Conservation (phyloP, 2,797 vertebrate species). For the Coccyzus lansbergi region DNA sequence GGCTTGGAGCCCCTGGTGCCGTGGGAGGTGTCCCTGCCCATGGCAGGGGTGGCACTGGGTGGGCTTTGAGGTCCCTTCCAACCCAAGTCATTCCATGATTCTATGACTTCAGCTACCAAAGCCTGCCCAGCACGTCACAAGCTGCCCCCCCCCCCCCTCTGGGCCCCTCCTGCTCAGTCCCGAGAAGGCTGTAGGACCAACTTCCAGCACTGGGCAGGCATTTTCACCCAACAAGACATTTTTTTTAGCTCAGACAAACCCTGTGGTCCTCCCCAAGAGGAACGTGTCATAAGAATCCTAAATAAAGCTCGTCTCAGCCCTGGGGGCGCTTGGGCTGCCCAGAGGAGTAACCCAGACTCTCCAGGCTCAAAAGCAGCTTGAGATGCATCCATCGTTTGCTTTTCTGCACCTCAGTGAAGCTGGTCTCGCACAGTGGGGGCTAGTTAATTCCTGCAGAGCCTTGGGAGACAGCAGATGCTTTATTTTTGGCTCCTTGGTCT, state of each 20-base stretch:
- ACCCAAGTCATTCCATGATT: no score
- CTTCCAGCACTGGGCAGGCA: background rate
- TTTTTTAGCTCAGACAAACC: background rate
- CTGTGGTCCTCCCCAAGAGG: background rate
- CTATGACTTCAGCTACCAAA: background rate
- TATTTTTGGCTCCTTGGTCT: background rate
- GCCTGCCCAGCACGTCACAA: background rate
- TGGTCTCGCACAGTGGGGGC: background rate
- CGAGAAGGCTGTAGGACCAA: background rate
- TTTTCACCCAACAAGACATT: background rate
- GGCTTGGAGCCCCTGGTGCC: no score
- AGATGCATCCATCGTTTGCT: background rate
- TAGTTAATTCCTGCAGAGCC: background rate
- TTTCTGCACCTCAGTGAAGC: background rate
- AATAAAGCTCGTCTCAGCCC: background rate
- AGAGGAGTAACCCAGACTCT: background rate
- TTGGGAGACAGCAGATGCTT: background rate
- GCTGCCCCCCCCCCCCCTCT: background rate
- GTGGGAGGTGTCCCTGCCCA: no score
- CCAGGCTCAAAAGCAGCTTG: background rate
- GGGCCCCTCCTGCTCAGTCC: background rate
- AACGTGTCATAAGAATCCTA: background rate
- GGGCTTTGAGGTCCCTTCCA: no score
- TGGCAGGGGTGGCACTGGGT: no score
- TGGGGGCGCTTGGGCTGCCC: fast-evolving